Base-by-base conservation (phyloP, 92 coral and sea anemone species). In the Zoanthus sansibaricus region DNA sequence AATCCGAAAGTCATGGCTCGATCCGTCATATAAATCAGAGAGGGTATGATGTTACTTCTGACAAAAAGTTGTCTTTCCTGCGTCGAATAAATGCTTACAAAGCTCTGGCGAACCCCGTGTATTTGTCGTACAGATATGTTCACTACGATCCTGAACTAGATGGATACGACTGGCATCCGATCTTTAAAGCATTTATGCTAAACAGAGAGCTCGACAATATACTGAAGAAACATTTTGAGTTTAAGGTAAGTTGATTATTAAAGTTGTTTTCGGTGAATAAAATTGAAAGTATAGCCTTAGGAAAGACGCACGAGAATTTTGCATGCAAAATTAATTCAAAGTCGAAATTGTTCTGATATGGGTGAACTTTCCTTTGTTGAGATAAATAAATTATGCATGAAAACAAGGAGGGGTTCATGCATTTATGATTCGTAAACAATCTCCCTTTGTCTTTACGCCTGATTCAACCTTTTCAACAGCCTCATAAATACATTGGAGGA, bases 101-200 rank as follows among this genome's bases (percentile, higher is more conserved):
- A 52, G 93, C 95, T 1, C 86, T 91, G 51, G 89, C 95, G 11
- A 88, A 86, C 67, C 95, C 95, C 6, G 70, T 89, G 16, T 92
- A 92, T 83, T 77, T 89, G 51, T 76, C 86, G 5, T 92, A 87
- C 78, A 76, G 79, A 56, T 92, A 76, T 52, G 75, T 92, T 1
- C 44, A 79, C n/a, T 79, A 79, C 42, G 31, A 21, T 79, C 59
- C 73, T 11, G 73, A 79, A 5, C 88, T 82, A 11, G 85, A 90
- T 78, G 86, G 77, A 32, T 76, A 78, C 75, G 77, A 69, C 7
- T 80, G 88, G 33, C 92, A 92, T 15, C 93, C 95, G 0, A 59
- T 92, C 20, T 87, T 82, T 46, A 82, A 75, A 16, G 75, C 91
- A 45, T 87, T 92, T 44, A 67, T 69, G 51, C 47, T 92, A 37